Evolutionary conservation across 1,140 invertebrate genomes (phyloP).

Genomic region (Leptinotarsa lineolata): DNA sequence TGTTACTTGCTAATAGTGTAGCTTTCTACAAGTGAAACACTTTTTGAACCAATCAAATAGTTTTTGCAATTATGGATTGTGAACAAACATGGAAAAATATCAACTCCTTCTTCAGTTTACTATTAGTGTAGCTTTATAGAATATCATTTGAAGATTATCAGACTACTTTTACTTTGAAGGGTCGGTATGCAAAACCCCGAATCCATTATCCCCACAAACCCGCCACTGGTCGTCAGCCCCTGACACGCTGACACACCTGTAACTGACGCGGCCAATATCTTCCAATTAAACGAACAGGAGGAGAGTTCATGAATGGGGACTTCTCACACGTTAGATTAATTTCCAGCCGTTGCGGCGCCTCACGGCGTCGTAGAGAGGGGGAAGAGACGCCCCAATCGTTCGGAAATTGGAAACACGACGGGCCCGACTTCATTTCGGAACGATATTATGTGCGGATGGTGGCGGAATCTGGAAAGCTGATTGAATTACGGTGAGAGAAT

Average conservation of each 20-base stretch:
- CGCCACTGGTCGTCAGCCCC: background rate
- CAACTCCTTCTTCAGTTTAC: too few relatives aligned
- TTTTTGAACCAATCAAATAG: too few relatives aligned
- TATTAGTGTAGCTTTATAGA: too few relatives aligned
- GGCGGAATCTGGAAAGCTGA: background rate
- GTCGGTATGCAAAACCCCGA: too few relatives aligned
- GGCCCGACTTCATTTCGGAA: conserved; percentile 1
- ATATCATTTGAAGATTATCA: too few relatives aligned
- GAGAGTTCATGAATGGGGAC: background rate
- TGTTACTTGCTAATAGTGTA: too few relatives aligned
- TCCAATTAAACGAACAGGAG: background rate
- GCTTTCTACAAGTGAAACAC: too few relatives aligned
- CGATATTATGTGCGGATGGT: background rate
- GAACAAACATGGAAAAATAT: too few relatives aligned
- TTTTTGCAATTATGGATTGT: too few relatives aligned
- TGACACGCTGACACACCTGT: background rate
- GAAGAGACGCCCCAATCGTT: background rate
- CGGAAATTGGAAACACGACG: background rate
- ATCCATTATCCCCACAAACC: too few relatives aligned
- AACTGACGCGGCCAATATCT: conserved; percentile 1
- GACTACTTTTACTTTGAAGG: too few relatives aligned
- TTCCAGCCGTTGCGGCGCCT: background rate
- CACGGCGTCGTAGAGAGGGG: background rate
- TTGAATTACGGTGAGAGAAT: background rate
- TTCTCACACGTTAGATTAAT: conserved; percentile 1